Base-by-base conservation (phyloP, 2,888 invertebrate genomes). In the Sycophila texana region DNA sequence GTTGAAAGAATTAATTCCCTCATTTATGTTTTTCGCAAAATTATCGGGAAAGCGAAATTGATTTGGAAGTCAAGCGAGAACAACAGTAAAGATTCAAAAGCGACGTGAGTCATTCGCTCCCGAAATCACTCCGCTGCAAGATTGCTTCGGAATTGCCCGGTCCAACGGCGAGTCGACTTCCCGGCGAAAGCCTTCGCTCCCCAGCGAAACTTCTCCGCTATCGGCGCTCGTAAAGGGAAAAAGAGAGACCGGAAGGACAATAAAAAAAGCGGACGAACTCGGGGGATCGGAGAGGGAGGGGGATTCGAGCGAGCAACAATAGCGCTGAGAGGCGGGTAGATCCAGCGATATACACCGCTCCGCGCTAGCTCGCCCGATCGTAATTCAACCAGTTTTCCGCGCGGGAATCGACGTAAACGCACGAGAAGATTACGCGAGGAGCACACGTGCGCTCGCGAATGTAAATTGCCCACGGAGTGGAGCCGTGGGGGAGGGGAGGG, bases 361-460 rank as follows among this genome's bases (percentile, higher is more conserved):
- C 12, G 20, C 14, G 58, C 77, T 67, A 55, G 18, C 77, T 67
- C 61, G 18, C 55, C 18, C 78, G 74, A 74, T 47, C 61, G 78
- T 78, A 78, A 74, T 78, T 78, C 26, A 74, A 78, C 74, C 63
- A 20, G 68, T 63, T 78, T 78, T 68, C 55, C 72, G 26, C 51
- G 53, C 72, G 26, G 39, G 22, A 77, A 71, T 77, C 67, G 66
- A 74, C 74, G 16, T 51, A 12, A 57, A 2, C 61, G n/a, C 53
- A 10, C 26, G 63, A 47, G 39, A 63, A 30, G 39, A 63, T 63
- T 63, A 47, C 74, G 5, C 61, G n/a, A 4, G 20, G 51, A 16
- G 22, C 22, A 47, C 2, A 22, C 53, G 16, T 47, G 2, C 53
- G 39, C 55, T 10, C 58, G 47, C 66, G 26, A 30, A 71, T 76